Conservation (phyloP, 2,797 vertebrate species). For the Antennarius maculatus region DNA sequence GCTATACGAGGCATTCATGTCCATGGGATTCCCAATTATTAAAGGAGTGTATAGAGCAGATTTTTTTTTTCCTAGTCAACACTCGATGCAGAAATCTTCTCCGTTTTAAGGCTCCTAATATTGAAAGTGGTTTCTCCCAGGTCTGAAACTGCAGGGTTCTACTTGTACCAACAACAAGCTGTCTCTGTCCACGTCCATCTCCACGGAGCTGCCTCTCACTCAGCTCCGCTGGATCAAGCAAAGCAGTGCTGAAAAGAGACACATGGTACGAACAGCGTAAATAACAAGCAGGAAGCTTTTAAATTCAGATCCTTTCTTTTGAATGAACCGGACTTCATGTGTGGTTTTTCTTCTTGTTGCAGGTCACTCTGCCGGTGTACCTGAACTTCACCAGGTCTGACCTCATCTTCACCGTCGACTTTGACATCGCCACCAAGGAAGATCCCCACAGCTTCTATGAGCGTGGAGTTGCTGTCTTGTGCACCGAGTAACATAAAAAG, state of each 20-base stretch:
- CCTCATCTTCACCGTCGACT: constrained; percentile 98
- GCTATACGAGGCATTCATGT: not conserved
- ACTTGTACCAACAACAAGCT: constrained; percentile 95
- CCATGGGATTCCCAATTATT: not conserved
- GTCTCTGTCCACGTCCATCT: constrained; percentile 92
- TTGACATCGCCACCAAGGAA: constrained; percentile 97
- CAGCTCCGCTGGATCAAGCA: constrained; percentile 97
- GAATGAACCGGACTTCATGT: not conserved
- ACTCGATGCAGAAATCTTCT: not conserved
- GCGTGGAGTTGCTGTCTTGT: constrained; percentile 94
- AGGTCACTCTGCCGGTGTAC: constrained; percentile 98
- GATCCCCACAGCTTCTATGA: constrained; percentile 98
- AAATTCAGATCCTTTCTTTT: not conserved
- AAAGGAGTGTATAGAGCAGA: not conserved
- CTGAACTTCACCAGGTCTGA: constrained; percentile 98
- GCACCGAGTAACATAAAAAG: constrained; percentile 87
- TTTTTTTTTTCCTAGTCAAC: not conserved
- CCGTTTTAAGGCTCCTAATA: not conserved
- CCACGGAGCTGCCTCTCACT: constrained; percentile 93
- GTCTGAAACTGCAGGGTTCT: constrained; percentile 92
- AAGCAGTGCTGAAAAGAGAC: constrained; percentile 88
- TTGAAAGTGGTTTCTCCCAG: constrained; percentile 23
- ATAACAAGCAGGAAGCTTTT: fast-evolving
- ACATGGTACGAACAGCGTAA: constrained; percentile 79
- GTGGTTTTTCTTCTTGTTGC: not conserved